A percentile compares a stretch with the other conserved stretches of the same genome.
Conservation (phyloP, 1,140 invertebrate genomes). For the Calephelis nemesis region DNA sequence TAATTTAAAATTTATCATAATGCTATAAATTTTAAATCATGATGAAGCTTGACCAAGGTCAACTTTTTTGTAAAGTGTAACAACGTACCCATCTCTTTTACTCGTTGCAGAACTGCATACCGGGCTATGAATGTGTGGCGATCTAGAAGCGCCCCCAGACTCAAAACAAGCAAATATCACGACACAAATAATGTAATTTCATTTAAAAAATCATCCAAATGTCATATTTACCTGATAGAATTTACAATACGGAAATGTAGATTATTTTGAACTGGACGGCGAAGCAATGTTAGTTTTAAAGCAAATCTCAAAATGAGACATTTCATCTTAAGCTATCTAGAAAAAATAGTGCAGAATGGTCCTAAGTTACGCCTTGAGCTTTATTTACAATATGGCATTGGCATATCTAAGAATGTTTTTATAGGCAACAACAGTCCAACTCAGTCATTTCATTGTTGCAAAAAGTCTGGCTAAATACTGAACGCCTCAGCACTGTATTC, state of each 20-base stretch:
- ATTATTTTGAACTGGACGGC: conserved; percentile 54
- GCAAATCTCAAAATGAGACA: conserved; percentile 36
- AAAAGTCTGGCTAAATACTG: no score
- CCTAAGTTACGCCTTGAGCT: conserved; percentile 24
- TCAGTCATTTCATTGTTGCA: no score
- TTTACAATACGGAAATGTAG: conserved; percentile 29
- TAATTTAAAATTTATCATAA: no score
- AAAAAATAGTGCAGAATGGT: conserved; percentile 32
- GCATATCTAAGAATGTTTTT: neutral
- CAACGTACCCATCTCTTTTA: neutral
- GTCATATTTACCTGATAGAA: neutral
- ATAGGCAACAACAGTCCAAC: no score
- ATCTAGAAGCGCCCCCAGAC: neutral
- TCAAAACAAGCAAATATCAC: neutral
- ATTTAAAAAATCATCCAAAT: conserved; percentile 10
- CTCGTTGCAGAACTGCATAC: neutral
- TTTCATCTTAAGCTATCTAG: conserved; percentile 35
- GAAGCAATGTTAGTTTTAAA: conserved; percentile 54
- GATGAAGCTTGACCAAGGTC: no score
- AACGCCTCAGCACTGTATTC: no score
- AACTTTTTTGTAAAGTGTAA: neutral
- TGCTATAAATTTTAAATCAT: no score
- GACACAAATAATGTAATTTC: neutral
- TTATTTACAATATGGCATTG: conserved; percentile 3
- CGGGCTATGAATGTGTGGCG: neutral